Conservation (phyloP, 2,113 vertebrate genomes). For the Pangasianodon hypophthalmus region DNA sequence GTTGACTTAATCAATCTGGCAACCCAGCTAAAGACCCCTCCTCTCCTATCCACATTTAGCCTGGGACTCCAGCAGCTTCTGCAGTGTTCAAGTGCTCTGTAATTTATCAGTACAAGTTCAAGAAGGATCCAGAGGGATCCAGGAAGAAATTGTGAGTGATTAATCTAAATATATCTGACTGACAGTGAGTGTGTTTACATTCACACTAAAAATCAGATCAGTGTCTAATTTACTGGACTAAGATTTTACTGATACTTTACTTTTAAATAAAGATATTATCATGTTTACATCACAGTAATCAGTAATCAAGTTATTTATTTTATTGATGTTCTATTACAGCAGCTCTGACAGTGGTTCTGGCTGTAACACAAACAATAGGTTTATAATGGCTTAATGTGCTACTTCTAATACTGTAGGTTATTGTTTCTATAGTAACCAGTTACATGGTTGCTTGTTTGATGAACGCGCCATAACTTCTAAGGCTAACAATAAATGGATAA, state of each 20-base stretch:
- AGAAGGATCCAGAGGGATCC: neutral
- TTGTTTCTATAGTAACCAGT: neutral
- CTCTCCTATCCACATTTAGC: constrained; percentile 4
- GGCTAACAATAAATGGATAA: neutral
- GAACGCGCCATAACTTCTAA: neutral
- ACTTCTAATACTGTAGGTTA: neutral
- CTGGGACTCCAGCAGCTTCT: constrained; percentile 7
- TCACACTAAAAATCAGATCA: neutral
- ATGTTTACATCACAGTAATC: neutral
- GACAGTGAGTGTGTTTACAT: neutral
- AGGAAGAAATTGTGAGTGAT: neutral
- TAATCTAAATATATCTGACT: neutral
- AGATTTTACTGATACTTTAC: neutral
- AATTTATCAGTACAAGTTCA: neutral
- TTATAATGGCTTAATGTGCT: neutral
- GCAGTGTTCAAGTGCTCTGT: constrained; percentile 5
- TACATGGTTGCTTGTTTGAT: neutral
- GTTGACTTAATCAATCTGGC: neutral
- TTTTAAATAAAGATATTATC: neutral
- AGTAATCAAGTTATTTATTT: neutral
- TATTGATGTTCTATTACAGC: neutral
- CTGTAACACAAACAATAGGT: neutral
- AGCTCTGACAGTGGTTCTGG: neutral
- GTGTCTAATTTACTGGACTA: neutral
- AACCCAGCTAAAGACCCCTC: neutral